Evolutionary conservation across 2,888 invertebrate species (phyloP), one percentile per base, ranked within the genome.

Genomic region (Frankliniella fusca): DNA sequence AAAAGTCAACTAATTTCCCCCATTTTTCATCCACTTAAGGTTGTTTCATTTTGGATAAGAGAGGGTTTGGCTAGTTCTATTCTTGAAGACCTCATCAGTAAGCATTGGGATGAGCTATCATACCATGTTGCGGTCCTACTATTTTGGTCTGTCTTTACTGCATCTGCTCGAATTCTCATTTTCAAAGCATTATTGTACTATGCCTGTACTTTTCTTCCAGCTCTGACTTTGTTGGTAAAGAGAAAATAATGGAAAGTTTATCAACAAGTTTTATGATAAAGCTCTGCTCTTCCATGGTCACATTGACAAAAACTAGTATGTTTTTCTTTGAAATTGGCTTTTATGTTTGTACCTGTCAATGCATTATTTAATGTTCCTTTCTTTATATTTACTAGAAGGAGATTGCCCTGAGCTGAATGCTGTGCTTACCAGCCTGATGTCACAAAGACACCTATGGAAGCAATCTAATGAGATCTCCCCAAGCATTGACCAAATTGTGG

Each of bases 201-300:
- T 8, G 61, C 61, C 61, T 61, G 7, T 76, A 27, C 27, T 12
- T n/a, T n/a, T 61, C 61, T 61, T 15, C 38, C 27, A 76, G 70
- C 27, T 76, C 70, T 76, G 70, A 76, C 27, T 76, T 23, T 12
- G 70, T 12, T 76, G 70, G 70, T 1, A 76, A 27, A 27, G 70
- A 76, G 70, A 76, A 76, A 27, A 23, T 76, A 3, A 76, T 23
- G 5, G 27, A 76, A 11, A 27, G 23, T 23, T 27, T 76, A 27
- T 76, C 70, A 76, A 76, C 70, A 8, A 27, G 27, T 27, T 76
- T 76, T 27, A 76, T 76, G 70, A 76, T 76, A 27, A 76, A 76
- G 27, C 27, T 76, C 12, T 76, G 70, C 27, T 76, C 70, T 23
- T 23, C n/a, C 10, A 76, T 76, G 70, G 27, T 76, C 9, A 76